These are phyloP conservation scores for Drosophila tani DNA, from an alignment of 1,140 invertebrate species.

Conservation along the genomic window DNA sequence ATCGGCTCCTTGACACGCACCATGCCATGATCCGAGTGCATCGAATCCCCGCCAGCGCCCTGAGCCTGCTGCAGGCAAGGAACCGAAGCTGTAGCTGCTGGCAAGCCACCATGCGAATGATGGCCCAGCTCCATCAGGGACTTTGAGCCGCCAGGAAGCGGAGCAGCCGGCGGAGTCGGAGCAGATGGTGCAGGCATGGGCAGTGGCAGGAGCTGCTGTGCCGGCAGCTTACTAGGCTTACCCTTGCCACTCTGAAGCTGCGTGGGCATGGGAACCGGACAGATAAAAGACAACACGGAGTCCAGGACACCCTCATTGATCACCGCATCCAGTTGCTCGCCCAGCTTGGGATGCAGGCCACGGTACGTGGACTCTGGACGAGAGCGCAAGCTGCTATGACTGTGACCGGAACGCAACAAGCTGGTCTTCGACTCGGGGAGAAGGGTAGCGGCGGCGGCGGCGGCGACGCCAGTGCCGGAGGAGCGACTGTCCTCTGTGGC, in stretches of 20 bases:
- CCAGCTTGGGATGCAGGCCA: conserved; percentile 74
- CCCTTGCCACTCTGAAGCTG: conserved; percentile 20
- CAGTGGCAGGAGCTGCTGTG: conserved; percentile 23
- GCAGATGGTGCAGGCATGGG: conserved; percentile 4
- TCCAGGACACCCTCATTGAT: conserved; percentile 92
- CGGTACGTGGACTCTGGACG: conserved; percentile 43
- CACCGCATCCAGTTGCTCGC: conserved; percentile 86
- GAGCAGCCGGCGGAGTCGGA: background rate
- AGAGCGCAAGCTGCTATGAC: conserved; percentile 25
- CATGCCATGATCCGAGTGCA: conserved; percentile 38
- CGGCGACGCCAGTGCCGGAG: background rate
- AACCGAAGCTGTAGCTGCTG: conserved; percentile 14
- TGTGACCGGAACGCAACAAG: conserved; percentile 36
- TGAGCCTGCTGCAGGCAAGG: conserved; percentile 25
- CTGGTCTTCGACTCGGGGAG: conserved; percentile 29
- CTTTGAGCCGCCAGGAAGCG: conserved; percentile 16
- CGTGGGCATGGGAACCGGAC: conserved; percentile 64
- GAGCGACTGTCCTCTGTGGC: conserved; percentile 29
- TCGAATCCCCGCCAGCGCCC: background rate
- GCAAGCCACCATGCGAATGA: conserved; percentile 4
- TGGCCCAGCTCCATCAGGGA: conserved; percentile 31
- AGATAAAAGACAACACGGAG: conserved; percentile 90
- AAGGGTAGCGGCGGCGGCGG: background rate
- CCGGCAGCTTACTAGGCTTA: conserved; percentile 39
- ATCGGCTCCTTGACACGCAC: conserved; percentile 63